phyloP scores from a whole-genome alignment of 2,113 vertebrate genomes.

The Cettia cetti region DNA sequence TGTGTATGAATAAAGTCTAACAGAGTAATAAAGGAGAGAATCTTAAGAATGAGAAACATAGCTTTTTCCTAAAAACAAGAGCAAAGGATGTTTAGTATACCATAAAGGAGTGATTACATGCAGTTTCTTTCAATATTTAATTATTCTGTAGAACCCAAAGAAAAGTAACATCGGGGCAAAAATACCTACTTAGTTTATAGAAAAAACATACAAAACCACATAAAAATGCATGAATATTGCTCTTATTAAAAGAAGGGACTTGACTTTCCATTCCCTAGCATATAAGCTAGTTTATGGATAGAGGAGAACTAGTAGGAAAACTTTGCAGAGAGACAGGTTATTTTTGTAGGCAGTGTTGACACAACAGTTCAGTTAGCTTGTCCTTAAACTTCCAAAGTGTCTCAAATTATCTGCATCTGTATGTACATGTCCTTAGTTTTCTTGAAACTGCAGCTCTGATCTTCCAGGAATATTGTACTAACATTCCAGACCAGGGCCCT shows the following conservation, averaged over 20 bases:
- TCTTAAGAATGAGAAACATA: neutral
- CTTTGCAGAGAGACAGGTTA: neutral
- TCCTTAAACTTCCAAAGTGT: conserved; percentile 25
- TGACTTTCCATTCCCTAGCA: neutral
- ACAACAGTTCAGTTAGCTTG: conserved; percentile 15
- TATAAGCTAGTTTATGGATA: neutral
- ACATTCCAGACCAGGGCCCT: conserved; percentile 16
- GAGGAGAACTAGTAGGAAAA: neutral
- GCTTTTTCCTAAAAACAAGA: neutral
- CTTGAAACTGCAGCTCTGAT: conserved; percentile 40
- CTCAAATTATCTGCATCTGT: conserved; percentile 27
- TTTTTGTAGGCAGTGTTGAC: conserved; percentile 32
- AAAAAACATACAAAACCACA: neutral
- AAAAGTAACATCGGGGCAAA: neutral
- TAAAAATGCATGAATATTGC: neutral
- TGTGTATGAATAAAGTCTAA: neutral
- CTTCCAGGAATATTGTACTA: conserved; percentile 36
- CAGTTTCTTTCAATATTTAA: neutral
- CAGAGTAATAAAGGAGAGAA: neutral
- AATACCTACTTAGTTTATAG: neutral
- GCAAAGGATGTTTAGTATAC: neutral
- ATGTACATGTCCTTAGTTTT: neutral
- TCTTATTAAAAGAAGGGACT: neutral
- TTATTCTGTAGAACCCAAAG: neutral
- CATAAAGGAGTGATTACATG: neutral